phyloP scores from a whole-genome alignment of 2,797 vertebrate species.

The Falco berigora region DNA sequence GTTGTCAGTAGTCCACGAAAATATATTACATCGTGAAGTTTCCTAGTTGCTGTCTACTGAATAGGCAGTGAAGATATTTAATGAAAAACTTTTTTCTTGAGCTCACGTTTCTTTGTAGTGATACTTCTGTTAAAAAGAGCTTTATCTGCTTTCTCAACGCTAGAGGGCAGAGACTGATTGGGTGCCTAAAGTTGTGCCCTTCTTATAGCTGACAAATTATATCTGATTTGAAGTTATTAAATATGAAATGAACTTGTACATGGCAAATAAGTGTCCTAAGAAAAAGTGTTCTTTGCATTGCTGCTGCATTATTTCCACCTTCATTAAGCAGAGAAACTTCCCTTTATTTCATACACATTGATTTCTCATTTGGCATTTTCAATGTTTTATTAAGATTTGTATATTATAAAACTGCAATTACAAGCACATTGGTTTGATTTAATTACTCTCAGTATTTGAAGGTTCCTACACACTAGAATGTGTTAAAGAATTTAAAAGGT shows the following conservation, averaged over 20 bases:
- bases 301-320: neutral
- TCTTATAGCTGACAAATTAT: constrained; percentile 62
- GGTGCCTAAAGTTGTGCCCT: constrained; percentile 71
- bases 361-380: neutral
- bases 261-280: neutral
- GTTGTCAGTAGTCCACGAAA: neutral
- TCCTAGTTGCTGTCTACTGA: neutral
- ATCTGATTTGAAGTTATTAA: constrained; percentile 59
- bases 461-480: neutral
- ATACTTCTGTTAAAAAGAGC: constrained; percentile 1
- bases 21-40: neutral
- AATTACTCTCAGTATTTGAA: constrained; percentile 21
- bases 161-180: constrained; percentile 78
- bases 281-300: neutral
- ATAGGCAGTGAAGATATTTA: neutral
- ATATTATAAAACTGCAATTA: constrained; percentile 9
- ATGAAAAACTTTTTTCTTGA: constrained; percentile 45
- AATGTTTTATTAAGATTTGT: neutral
- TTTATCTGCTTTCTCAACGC: constrained; percentile 78
- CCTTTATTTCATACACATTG: neutral
- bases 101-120: neutral
- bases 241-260: constrained; percentile 20
- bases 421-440: constrained; percentile 5
- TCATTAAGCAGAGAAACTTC: neutral
- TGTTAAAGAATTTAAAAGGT: constrained; percentile 53